phyloP scores from a whole-genome alignment of 2,888 invertebrate species.

The Cyclophora albipunctata region DNA sequence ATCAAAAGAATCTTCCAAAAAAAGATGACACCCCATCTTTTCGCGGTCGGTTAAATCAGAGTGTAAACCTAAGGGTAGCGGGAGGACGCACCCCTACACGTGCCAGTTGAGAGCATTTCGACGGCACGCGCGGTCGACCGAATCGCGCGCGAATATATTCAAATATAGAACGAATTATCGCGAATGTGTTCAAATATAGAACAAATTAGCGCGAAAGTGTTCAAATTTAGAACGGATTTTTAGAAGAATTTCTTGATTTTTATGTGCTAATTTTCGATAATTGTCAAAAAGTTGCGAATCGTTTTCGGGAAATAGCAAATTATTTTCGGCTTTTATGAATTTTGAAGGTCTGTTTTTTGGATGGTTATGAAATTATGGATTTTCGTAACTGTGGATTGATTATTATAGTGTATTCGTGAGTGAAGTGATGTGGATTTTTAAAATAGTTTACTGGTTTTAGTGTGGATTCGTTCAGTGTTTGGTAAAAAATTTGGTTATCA shows the following conservation, averaged over 20 bases:
- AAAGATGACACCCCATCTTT: no score
- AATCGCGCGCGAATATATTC: slow-evolving; percentile 28
- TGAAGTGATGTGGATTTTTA: background rate
- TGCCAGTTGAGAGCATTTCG: slow-evolving; percentile 61
- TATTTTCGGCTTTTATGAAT: background rate
- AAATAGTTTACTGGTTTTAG: background rate
- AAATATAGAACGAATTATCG: slow-evolving; percentile 13
- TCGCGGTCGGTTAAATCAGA: no score
- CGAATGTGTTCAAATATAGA: slow-evolving; percentile 5
- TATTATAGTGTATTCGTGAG: no score
- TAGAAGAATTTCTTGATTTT: no score
- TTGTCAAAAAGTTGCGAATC: no score
- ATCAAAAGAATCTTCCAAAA: no score
- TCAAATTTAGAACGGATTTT: background rate
- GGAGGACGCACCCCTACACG: slow-evolving; percentile 44
- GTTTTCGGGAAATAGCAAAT: no score
- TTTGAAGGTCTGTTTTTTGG: slow-evolving; percentile 8
- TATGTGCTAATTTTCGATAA: no score
- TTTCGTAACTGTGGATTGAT: background rate
- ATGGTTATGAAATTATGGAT: slow-evolving; percentile 15
- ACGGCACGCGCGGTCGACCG: slow-evolving; percentile 58
- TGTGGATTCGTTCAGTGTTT: background rate
- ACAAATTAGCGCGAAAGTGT: background rate
- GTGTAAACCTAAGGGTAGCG: no score
- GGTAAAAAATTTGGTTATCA: background rate